Conservation (phyloP, 37 sponge, comb jelly and placozoan genomes). For the Aplysina aerophoba region DNA sequence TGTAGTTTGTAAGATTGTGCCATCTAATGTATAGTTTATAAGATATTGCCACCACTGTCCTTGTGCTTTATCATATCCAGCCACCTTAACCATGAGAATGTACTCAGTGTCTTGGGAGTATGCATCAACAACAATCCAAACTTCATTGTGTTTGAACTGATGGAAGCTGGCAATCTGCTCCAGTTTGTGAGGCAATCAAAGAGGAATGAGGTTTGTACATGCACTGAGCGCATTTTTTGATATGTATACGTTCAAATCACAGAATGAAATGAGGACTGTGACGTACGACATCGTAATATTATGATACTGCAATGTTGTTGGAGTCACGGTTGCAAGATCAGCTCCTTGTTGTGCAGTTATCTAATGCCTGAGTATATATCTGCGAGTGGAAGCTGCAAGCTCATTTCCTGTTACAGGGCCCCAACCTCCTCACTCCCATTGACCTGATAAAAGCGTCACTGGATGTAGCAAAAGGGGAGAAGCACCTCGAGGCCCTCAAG, state of each 20-base stretch:
- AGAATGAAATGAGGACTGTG: too few species aligned
- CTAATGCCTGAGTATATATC: too few species aligned
- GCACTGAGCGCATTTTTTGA: too few species aligned
- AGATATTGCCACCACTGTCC: too few species aligned
- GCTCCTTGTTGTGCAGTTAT: too few species aligned
- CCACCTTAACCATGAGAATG: conserved; percentile 79
- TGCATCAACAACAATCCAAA: conserved; percentile 82
- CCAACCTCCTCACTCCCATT: conserved; percentile 61
- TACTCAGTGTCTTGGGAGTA: conserved; percentile 74
- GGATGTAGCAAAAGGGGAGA: conserved; percentile 78
- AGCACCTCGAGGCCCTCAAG: conserved; percentile 75
- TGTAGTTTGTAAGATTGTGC: not conserved
- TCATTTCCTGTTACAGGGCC: conserved; percentile 62
- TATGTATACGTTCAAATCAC: too few species aligned
- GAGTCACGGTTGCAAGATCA: too few species aligned
- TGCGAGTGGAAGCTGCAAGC: too few species aligned
- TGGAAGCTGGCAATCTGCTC: conserved; percentile 84
- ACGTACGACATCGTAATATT: too few species aligned
- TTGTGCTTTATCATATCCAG: too few species aligned
- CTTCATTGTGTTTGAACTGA: conserved; percentile 88
- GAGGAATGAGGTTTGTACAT: conserved; percentile 56
- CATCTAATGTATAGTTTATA: too few species aligned
- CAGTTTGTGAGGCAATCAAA: conserved; percentile 76
- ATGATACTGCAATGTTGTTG: too few species aligned
- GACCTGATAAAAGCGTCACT: conserved; percentile 69